A percentile compares a stretch with the other conserved stretches of the same genome.
phyloP scores from a whole-genome alignment of 2,888 invertebrate species.

The Cabera pusaria region DNA sequence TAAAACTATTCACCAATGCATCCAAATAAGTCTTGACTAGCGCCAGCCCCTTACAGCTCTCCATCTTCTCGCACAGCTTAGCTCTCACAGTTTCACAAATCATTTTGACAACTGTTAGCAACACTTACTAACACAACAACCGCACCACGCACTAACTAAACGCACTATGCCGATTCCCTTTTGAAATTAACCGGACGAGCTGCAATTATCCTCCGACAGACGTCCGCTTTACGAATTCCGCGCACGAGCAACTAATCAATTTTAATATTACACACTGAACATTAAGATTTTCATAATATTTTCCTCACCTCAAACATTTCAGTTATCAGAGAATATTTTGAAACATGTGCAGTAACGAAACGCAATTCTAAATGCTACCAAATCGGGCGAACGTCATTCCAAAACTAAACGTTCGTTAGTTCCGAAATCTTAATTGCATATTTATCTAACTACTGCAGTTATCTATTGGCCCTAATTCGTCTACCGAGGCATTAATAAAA shows the following conservation, averaged over 20 bases:
- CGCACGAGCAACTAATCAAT: conserved; percentile 22
- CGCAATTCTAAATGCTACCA: conserved; percentile 18
- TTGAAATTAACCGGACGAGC: conserved; percentile 66
- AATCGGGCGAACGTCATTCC: conserved; percentile 23
- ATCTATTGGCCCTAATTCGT: conserved; percentile 65
- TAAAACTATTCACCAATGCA: conserved; percentile 61
- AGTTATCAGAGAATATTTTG: conserved; percentile 18
- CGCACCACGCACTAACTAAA: conserved; percentile 36
- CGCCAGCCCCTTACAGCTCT: conserved; percentile 68
- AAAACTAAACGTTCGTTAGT: conserved; percentile 33
- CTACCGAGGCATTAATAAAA: conserved; percentile 41
- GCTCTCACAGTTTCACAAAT: conserved; percentile 69
- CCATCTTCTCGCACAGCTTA: conserved; percentile 72
- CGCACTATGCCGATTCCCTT: conserved; percentile 49
- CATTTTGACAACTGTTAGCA: conserved; percentile 42
- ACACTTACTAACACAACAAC: conserved; percentile 43
- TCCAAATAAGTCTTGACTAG: conserved; percentile 68
- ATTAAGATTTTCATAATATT: conserved; percentile 25
- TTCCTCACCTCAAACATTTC: conserved; percentile 16
- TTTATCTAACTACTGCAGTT: conserved; percentile 69
- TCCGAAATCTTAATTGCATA: conserved; percentile 63
- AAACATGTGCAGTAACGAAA: conserved; percentile 12
- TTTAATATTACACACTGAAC: conserved; percentile 23
- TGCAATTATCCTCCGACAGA: conserved; percentile 47
- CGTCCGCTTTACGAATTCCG: conserved; percentile 29